Percentiles rank a stretch among this genome's conserved stretches.
Evolutionary conservation across 2,888 invertebrate genomes (phyloP).

Genomic region (Teleiodes luculella): DNA sequence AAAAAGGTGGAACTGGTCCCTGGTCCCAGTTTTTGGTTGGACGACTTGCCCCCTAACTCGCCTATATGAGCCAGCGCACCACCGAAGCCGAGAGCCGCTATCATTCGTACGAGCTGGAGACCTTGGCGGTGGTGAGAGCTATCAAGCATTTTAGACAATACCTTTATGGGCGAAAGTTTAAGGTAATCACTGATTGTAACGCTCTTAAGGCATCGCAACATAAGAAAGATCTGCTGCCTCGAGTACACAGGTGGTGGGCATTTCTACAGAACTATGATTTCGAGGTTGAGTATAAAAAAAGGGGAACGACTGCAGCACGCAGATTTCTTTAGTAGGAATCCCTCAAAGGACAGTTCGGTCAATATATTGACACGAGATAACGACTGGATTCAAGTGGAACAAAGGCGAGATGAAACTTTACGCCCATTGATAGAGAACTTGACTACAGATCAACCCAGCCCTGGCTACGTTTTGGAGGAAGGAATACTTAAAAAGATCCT

Average conservation of each 20-base stretch:
- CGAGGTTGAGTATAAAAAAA: conserved; percentile 25
- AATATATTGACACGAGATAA: neutral
- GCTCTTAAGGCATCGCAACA: conserved; percentile 26
- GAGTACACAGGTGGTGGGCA: conserved; percentile 31
- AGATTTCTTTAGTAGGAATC: conserved; percentile 24
- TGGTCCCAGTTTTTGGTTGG: conserved; percentile 17
- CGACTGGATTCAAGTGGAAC: neutral
- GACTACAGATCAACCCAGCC: conserved; percentile 1
- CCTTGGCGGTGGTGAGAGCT: conserved; percentile 27
- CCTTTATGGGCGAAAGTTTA: conserved; percentile 27
- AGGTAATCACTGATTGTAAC: conserved; percentile 29
- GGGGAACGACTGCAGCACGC: conserved; percentile 23
- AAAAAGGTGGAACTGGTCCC: conserved; percentile 28
- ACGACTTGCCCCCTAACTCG: conserved; percentile 11
- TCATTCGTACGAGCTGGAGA: conserved; percentile 29
- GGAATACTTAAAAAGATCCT: conserved; percentile 17
- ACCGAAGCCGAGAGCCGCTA: conserved; percentile 25
- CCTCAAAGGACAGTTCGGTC: neutral
- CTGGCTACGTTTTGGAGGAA: conserved; percentile 15
- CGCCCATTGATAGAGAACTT: conserved; percentile 20
- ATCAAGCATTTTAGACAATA: conserved; percentile 35
- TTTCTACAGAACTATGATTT: conserved; percentile 29
- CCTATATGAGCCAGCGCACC: conserved; percentile 23
- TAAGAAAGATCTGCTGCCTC: conserved; percentile 26
- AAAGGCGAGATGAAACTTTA: conserved; percentile 14